A percentile compares a stretch with the other conserved stretches of the same genome.
Evolutionary conservation across 2,888 invertebrate species (phyloP).

Genomic region (Drosophila pseudotakahashii): DNA sequence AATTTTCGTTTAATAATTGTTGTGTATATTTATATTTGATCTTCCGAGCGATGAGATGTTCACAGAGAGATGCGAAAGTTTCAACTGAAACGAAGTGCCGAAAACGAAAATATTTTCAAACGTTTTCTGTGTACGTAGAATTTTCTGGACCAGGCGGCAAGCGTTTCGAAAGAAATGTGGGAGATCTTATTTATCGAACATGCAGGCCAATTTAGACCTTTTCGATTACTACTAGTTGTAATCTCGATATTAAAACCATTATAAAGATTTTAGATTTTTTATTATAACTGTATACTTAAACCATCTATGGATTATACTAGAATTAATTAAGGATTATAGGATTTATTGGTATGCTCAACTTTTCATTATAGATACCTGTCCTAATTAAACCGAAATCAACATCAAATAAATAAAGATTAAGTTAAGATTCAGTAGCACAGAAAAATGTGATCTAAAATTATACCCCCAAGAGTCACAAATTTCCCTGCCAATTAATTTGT

Average conservation of each 20-base stretch:
- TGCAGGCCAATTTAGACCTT: background rate
- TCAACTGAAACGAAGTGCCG: constrained; percentile 60
- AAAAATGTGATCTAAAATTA: background rate
- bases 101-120: constrained; percentile 70
- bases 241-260: too few relatives aligned
- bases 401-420: background rate
- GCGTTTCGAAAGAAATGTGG: constrained; percentile 34
- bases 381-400: too few relatives aligned
- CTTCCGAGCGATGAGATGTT: constrained; percentile 38
- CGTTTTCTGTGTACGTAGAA: constrained; percentile 28
- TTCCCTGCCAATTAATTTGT: constrained; percentile 21
- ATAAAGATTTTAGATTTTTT: too few relatives aligned
- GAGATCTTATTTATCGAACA: background rate
- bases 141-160: constrained; percentile 55
- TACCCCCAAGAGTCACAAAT: constrained; percentile 7
- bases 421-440: background rate
- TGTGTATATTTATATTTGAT: constrained; percentile 6
- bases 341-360: too few relatives aligned
- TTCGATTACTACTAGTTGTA: background rate
- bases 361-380: too few relatives aligned
- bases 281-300: too few relatives aligned
- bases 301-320: too few relatives aligned
- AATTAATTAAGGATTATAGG: too few relatives aligned
- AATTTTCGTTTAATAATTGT: constrained; percentile 14
- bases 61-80: constrained; percentile 60